These are phyloP conservation scores for Exocentrus adspersus DNA, from an alignment of 2,888 invertebrate genomes.

Conservation along the genomic window DNA sequence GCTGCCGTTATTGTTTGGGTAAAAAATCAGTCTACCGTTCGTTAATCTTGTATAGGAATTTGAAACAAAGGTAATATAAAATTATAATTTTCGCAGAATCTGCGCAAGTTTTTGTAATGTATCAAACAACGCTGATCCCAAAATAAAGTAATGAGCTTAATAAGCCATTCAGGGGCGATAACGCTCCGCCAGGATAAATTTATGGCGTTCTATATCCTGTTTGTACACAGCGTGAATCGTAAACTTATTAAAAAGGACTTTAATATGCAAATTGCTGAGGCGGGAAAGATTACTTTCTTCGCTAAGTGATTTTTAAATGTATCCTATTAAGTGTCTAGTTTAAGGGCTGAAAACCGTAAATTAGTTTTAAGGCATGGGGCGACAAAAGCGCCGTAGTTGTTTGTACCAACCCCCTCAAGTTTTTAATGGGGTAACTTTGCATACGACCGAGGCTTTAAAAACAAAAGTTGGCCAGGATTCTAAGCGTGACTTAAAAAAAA, in stretches of 20 bases:
- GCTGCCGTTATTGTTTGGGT: no score
- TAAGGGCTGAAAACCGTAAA: constrained; percentile 9
- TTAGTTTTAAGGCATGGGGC: constrained; percentile 5
- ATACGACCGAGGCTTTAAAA: not conserved
- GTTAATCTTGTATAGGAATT: no score
- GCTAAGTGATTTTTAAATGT: constrained; percentile 12
- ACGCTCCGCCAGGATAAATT: not conserved
- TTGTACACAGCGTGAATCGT: constrained; percentile 3
- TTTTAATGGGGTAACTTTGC: constrained; percentile 5
- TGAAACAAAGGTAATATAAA: no score
- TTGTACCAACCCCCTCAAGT: no score
- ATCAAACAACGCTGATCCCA: no score
- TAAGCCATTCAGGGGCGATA: not conserved
- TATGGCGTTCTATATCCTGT: not conserved
- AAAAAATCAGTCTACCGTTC: no score
- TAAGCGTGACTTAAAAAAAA: not conserved
- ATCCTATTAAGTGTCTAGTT: constrained; percentile 11
- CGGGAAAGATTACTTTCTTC: constrained; percentile 6
- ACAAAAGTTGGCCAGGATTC: not conserved
- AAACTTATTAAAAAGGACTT: constrained; percentile 10
- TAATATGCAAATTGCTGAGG: constrained; percentile 9
- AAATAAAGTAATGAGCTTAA: not conserved
- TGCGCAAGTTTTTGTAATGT: no score
- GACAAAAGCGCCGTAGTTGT: no score
- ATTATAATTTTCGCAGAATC: no score